These are phyloP conservation scores for Drosophila sp. DNA, from an alignment of 1,140 invertebrate genomes.

Conservation along the genomic window DNA sequence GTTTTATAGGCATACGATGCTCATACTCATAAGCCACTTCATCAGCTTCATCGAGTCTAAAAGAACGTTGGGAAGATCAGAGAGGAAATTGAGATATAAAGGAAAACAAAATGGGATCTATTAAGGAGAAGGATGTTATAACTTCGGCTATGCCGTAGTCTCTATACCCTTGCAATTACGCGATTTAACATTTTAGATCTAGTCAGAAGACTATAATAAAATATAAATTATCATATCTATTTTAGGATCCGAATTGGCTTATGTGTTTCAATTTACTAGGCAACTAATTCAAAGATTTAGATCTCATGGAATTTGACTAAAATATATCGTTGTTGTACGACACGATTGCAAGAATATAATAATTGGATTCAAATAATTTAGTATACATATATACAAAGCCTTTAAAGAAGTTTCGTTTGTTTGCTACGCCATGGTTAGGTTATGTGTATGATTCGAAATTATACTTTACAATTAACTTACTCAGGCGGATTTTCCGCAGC, in stretches of 20 bases:
- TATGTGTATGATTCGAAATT: slow-evolving; percentile 60
- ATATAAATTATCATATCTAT: no score
- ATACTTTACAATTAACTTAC: slow-evolving; percentile 81
- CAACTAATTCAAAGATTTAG: no score
- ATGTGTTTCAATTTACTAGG: no score
- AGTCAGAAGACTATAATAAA: no score
- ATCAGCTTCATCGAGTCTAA: slow-evolving; percentile 65
- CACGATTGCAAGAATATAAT: background rate
- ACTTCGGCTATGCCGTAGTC: background rate
- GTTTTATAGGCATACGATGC: slow-evolving; percentile 62
- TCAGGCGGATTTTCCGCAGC: slow-evolving; percentile 76
- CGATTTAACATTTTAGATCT: no score
- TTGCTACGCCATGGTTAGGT: slow-evolving; percentile 24
- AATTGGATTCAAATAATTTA: background rate
- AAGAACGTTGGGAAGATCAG: slow-evolving; percentile 28
- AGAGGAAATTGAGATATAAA: slow-evolving; percentile 14
- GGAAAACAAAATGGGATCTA: background rate
- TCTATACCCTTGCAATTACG: background rate
- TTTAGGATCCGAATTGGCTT: no score
- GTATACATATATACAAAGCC: slow-evolving; percentile 9
- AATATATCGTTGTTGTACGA: background rate
- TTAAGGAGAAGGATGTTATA: background rate
- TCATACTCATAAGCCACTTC: slow-evolving; percentile 72
- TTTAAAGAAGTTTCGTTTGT: background rate
- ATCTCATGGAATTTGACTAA: no score